Evolutionary conservation across 2,888 invertebrate genomes (phyloP), one percentile per base, ranked within the genome.

Genomic region (Coenonympha glycerion): DNA sequence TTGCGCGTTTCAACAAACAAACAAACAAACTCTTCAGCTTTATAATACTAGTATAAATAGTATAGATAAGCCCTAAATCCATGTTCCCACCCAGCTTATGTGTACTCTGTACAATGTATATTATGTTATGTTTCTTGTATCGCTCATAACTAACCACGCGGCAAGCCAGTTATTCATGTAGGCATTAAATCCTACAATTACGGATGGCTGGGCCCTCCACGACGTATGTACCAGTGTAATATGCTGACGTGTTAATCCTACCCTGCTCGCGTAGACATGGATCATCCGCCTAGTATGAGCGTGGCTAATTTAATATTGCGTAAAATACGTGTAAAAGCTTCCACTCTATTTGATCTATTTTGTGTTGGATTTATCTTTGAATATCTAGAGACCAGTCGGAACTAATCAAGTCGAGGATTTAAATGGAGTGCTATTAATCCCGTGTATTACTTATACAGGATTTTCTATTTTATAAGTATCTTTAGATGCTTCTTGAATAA

Each of bases 201-300:
- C 39, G 24, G 21, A 58, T 52, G 57, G 60, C 57, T 59, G 60
- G 34, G 47, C 56, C 52, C 56, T 55, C 47, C 44, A 56, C 53
- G 69, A 65, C 66, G 63, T 54, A 58, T 70, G 67, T 66, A 73
- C 69, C 62, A 58, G 59, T 70, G 67, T 66, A 73, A 70, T 62
- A 58, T 52, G 60, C 63, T 64, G 74, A 76, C 73, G 65, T 65
- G 63, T 68, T 74, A 72, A 75, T 74, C 70, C 69, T 49, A 56
- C 41, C 56, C 60, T 60, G 60, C 53, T 52, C 60, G 47, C 57
- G 59, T 57, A 50, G 60, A 57, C 62, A 53, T 56, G 59, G 63
- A 56, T 60, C 58, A 60, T 55, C 52, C 47, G 40, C 61, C 57
- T 52, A 50, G 63, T 62, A 66, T 67, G 65, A 62, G 66, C 72